A percentile compares a stretch with the other conserved stretches of the same genome.
phyloP scores from a whole-genome alignment of 2,888 invertebrate genomes.

The Zonitis immaculata region DNA sequence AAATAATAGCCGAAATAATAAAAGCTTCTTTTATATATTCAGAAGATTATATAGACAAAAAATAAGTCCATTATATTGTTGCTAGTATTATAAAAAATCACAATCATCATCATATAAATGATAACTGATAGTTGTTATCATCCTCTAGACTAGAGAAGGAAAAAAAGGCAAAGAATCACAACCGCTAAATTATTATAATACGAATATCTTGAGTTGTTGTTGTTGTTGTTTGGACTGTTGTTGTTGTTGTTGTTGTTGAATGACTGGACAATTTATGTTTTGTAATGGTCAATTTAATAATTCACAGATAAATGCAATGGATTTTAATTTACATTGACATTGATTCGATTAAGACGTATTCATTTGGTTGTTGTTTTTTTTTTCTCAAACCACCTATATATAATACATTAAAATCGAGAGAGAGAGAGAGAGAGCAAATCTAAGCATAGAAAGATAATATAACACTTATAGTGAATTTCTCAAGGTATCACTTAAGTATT shows the following conservation, averaged over 20 bases:
- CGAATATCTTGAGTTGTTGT: not conserved
- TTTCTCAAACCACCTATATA: not conserved
- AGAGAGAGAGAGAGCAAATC: too few relatives aligned
- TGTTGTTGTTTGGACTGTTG: too few relatives aligned
- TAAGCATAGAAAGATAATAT: too few relatives aligned
- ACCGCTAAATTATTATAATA: slow-evolving; percentile 1
- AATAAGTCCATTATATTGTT: not conserved
- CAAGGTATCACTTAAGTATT: too few relatives aligned
- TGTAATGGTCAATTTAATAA: slow-evolving; percentile 13
- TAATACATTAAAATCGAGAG: not conserved
- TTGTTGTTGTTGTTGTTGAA: not conserved
- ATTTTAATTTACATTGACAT: slow-evolving; percentile 16
- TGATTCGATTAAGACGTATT: slow-evolving; percentile 17
- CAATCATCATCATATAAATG: not conserved
- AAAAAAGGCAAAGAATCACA: not conserved
- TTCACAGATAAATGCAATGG: slow-evolving; percentile 8
- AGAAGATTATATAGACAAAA: too few relatives aligned
- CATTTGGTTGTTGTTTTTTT: not conserved
- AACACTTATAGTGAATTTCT: too few relatives aligned
- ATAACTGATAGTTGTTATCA: not conserved
- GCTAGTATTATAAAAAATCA: not conserved
- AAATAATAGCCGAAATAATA: not conserved
- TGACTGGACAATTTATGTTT: slow-evolving; percentile 12
- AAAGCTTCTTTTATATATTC: not conserved
- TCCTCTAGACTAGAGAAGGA: too few relatives aligned